Percentiles rank a stretch among this genome's conserved stretches.
Conservation (phyloP, 2,888 invertebrate species). For the Nemotelus pantherinus region DNA sequence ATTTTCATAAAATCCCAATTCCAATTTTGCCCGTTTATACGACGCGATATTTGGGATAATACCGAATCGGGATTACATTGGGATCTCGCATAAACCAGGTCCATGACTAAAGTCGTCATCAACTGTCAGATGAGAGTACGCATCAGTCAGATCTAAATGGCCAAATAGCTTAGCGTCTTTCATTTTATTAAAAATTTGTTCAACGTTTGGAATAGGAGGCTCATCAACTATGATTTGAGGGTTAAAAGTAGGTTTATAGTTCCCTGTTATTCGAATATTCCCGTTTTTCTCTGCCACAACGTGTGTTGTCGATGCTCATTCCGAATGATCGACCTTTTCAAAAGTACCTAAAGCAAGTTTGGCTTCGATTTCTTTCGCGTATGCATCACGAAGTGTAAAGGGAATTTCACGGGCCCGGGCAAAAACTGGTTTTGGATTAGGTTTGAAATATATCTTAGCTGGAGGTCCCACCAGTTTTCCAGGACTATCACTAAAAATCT, state of each 20-base stretch:
- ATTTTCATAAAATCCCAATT: no score
- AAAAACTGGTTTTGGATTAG: conserved; percentile 35
- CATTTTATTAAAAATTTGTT: conserved; percentile 42
- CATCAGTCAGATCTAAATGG: conserved; percentile 48
- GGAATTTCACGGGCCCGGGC: conserved; percentile 41
- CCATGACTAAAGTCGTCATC: conserved; percentile 47
- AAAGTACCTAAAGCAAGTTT: conserved; percentile 47
- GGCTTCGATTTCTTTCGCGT: conserved; percentile 29
- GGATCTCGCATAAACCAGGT: no score
- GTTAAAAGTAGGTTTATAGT: conserved; percentile 49
- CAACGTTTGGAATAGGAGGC: conserved; percentile 46
- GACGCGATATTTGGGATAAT: no score
- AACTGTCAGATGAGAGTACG: conserved; percentile 45
- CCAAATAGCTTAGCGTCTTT: conserved; percentile 40
- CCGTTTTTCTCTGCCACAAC: conserved; percentile 45
- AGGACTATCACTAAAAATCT: background rate
- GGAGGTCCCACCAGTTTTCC: background rate
- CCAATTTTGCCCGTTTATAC: no score
- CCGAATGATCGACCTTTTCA: conserved; percentile 10
- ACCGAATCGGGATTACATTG: no score
- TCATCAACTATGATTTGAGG: conserved; percentile 45
- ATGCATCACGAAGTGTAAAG: background rate
- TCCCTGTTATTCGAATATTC: conserved; percentile 45
- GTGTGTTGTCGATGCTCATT: conserved; percentile 48
- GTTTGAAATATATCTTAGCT: background rate